Base-by-base conservation (phyloP, 2,888 invertebrate genomes). In the Sisyra terminalis region DNA sequence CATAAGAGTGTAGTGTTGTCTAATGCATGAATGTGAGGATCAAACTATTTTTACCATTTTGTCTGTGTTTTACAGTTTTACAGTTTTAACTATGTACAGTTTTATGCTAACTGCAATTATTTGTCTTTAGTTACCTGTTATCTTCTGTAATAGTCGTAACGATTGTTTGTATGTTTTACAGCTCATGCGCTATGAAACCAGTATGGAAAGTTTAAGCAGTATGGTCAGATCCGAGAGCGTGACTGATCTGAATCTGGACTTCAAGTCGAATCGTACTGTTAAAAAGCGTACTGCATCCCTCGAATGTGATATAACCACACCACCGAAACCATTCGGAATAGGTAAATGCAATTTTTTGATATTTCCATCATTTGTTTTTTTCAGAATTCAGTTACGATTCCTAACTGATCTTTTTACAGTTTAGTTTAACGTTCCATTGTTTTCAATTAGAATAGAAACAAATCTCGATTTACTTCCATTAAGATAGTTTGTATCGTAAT, bases 211-310 rank as follows among this genome's bases (percentile, higher is more conserved):
- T 24, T 64, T 84, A 48, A 61, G 70, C 29, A 79, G 78, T 39
- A 76, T 85, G 50, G 76, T 75, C 13, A 75, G 86, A 29, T 86
- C 87, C 18, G 87, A 87, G 59, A 86, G 86, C 57, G 85, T 86
- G 51, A 81, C 80, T 14, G 86, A 87, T 64, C 63, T 87, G 10
- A 85, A 78, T 53, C 78, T 79, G 48, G 81, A 83, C 46, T 58
- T 67, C 11, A 8, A 39, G 57, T 52, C 42, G 57, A 54, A 30
- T 43, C 49, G 53, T 30, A 53, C 55, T 46, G 53, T 54, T 17
- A 49, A 49, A 36, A 52, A 55, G 32, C 55, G 56, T 18, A 46
- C 56, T n/a, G 50, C 57, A 47, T 58, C 63, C 6, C 16, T 37
- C n/a, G 37, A 37, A 4, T 17, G 15, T 5, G 74, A 73, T 40